Base-by-base conservation (phyloP, 1,140 invertebrate genomes). In the Tenebrio molitor region DNA sequence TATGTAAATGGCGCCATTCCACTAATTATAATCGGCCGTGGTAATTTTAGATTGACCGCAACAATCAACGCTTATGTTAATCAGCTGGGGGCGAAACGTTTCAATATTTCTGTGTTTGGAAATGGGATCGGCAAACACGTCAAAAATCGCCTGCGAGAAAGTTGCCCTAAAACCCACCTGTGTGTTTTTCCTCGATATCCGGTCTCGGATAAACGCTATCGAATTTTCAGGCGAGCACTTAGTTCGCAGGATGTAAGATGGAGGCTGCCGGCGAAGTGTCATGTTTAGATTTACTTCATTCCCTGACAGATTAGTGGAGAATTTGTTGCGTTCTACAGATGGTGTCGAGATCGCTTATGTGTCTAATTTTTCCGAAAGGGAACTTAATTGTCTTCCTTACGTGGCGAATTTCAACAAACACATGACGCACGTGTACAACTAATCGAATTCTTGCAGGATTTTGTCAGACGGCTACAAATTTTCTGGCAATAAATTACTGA, bases 231-330 rank as follows among this genome's bases (percentile, higher is more conserved):
- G 17, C 46, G 14, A 53, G 19, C 46, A 53, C 46, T 53, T 53
- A 46, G 12, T 12, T 17, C 36, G 15, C 5, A 17, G 15, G 36
- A 41, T 41, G 19, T 17, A 12, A 10, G 7, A 53, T 21, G 17
- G 2, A 21, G 19, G 46, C 16, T 8, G n/a, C 46, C 14, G 16
- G 8, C 19, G 46, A 21, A 21, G 17, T 53, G 46, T 53, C 46
- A 53, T 23, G 46, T 53, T 53, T 53, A 23, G 46, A 53, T 58
- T 58, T 58, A 46, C 14, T 46, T 46, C 42, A 46, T 15, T 16
- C 12, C 12, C 16, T 39, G 42, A 17, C 14, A 19, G 16, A 15
- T 46, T 46, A 46, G 17, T 4, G 5, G 1, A 2, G 16, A 17
- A n/a, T 58, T 29, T 58, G 12, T 39, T 7, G 36, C 4, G n/a